A percentile compares a stretch with the other conserved stretches of the same genome.
phyloP scores from a whole-genome alignment of 1,140 invertebrate genomes.

The Rhyzopertha dominica region DNA sequence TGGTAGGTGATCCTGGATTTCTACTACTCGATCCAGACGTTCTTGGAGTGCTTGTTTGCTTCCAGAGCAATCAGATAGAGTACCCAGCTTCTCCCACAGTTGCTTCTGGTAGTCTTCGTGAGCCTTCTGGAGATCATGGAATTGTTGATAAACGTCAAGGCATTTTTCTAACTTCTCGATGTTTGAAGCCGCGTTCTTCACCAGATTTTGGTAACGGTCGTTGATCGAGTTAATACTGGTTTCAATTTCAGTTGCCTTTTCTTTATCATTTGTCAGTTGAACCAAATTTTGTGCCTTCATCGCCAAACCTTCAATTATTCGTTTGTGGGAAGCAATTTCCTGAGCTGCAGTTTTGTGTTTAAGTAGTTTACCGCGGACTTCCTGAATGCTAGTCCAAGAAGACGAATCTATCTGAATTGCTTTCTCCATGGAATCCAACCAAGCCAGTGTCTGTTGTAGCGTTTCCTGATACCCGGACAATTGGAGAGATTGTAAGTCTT shows the following conservation, averaged over 20 bases:
- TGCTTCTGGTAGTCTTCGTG: constrained; percentile 85
- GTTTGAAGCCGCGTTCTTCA: constrained; percentile 54
- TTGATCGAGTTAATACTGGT: constrained; percentile 64
- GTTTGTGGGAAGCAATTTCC: constrained; percentile 85
- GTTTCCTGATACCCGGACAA: constrained; percentile 82
- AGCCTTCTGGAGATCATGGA: constrained; percentile 76
- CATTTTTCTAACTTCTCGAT: constrained; percentile 69
- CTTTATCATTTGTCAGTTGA: constrained; percentile 57
- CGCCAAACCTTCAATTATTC: constrained; percentile 70
- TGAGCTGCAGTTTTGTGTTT: constrained; percentile 83
- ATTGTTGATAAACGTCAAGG: constrained; percentile 74
- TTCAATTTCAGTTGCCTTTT: constrained; percentile 57
- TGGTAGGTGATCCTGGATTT: constrained; percentile 69
- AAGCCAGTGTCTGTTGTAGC: constrained; percentile 72
- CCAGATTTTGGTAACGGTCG: constrained; percentile 67
- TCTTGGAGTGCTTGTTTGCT: constrained; percentile 71
- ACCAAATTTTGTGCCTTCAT: constrained; percentile 67
- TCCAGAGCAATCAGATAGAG: constrained; percentile 74
- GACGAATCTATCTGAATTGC: constrained; percentile 67
- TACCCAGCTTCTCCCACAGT: constrained; percentile 74
- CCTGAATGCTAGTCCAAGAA: constrained; percentile 70
- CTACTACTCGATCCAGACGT: constrained; percentile 67
- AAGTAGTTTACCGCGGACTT: constrained; percentile 79
- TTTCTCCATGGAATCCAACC: constrained; percentile 85
- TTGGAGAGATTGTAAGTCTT: constrained; percentile 78